A percentile compares a stretch with the other conserved stretches of the same genome.
phyloP scores from a whole-genome alignment of 2,113 vertebrate species.

The Halichoerus grypus region DNA sequence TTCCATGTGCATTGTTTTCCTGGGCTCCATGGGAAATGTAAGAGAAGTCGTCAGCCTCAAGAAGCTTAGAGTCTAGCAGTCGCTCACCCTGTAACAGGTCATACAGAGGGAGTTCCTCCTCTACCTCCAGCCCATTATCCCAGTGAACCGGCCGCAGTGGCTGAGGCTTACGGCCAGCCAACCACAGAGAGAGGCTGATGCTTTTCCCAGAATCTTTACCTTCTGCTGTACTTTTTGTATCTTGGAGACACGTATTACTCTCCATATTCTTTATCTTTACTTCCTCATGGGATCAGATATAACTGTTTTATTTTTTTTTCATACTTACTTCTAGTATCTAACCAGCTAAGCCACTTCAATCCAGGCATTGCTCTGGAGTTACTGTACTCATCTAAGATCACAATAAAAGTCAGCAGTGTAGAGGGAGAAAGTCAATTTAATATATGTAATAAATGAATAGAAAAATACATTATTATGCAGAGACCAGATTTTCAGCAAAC shows the following conservation, averaged over 20 bases:
- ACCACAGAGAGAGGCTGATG: no score
- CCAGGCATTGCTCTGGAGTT: neutral
- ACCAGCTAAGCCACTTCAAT: neutral
- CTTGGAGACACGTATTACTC: neutral
- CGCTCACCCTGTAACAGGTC: neutral
- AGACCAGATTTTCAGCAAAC: neutral
- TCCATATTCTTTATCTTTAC: neutral
- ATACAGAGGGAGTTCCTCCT: neutral
- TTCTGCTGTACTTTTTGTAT: neutral
- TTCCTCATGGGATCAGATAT: neutral
- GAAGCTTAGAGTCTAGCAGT: neutral
- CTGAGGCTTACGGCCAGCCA: accelerated
- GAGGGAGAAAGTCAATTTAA: neutral
- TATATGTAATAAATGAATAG: neutral
- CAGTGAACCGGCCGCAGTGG: neutral
- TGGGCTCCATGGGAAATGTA: neutral
- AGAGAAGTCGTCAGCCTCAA: neutral
- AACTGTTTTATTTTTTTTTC: neutral
- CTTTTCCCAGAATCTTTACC: no score
- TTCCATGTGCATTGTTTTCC: neutral
- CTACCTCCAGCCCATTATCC: accelerated
- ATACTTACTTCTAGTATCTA: neutral
- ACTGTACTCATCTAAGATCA: neutral
- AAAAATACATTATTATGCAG: neutral
- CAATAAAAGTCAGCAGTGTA: neutral